phyloP scores from a whole-genome alignment of 1,140 invertebrate genomes.

The Himalopsyche phryganea region DNA sequence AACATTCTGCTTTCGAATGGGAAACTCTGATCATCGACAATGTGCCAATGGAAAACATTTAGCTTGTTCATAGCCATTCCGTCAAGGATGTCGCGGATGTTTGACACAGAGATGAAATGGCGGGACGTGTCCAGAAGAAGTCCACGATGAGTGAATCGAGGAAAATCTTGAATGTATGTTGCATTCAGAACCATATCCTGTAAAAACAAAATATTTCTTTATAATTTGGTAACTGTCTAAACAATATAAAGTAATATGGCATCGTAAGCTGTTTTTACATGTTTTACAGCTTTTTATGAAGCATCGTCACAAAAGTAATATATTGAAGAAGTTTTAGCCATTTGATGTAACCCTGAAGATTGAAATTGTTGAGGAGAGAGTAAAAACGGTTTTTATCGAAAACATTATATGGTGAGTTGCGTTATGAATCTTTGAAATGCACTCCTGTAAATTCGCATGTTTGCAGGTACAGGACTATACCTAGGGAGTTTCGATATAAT shows the following conservation, averaged over 20 bases:
- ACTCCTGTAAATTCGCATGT: too few relatives aligned
- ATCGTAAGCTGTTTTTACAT: background rate
- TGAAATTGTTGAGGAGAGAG: too few relatives aligned
- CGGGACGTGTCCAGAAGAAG: slow-evolving; percentile 79
- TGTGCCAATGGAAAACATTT: slow-evolving; percentile 94
- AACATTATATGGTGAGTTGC: too few relatives aligned
- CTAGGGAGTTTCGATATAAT: too few relatives aligned
- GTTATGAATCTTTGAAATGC: too few relatives aligned
- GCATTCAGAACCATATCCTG: slow-evolving; percentile 50
- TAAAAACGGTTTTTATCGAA: too few relatives aligned
- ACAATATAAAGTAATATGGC: background rate
- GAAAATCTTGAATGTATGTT: slow-evolving; percentile 65
- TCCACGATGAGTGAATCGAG: slow-evolving; percentile 72
- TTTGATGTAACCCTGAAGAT: too few relatives aligned
- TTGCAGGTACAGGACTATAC: too few relatives aligned
- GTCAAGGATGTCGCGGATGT: slow-evolving; percentile 66
- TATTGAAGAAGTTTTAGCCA: background rate
- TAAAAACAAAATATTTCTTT: background rate
- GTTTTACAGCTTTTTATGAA: background rate
- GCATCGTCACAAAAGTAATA: background rate
- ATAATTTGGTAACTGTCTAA: background rate
- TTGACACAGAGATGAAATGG: slow-evolving; percentile 69
- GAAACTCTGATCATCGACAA: slow-evolving; percentile 88
- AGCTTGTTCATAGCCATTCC: slow-evolving; percentile 87
- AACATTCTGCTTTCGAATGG: slow-evolving; percentile 76